These are phyloP conservation scores for Chelonus insularis DNA, from an alignment of 1,140 invertebrate species.

Conservation along the genomic window DNA sequence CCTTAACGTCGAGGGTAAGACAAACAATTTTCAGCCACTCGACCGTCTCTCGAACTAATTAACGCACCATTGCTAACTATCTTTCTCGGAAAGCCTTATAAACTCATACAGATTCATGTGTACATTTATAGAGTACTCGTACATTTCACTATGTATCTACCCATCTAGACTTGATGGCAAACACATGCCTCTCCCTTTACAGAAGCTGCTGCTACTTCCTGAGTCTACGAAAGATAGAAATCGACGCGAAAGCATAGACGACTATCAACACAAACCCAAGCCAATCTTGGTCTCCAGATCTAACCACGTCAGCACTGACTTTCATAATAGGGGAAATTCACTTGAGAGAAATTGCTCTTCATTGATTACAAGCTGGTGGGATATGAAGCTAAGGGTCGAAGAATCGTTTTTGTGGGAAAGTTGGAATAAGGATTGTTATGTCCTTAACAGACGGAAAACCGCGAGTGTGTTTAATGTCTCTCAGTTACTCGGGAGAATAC, in stretches of 20 bases:
- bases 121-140: conserved; percentile 1
- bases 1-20: conserved; percentile 35
- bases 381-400: not conserved
- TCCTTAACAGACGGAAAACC: not conserved
- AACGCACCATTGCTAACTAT: conserved; percentile 43
- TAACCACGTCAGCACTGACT: conserved; percentile 20
- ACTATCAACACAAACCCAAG: conserved; percentile 1
- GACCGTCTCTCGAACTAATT: conserved; percentile 51
- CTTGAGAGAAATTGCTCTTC: conserved; percentile 15
- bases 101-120: not conserved
- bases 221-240: not conserved
- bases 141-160: not conserved
- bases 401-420: not conserved
- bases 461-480: conserved; percentile 19
- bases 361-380: conserved; percentile 19
- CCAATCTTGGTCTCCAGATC: conserved; percentile 12
- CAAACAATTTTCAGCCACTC: conserved; percentile 49
- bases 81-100: not conserved
- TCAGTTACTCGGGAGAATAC: not conserved
- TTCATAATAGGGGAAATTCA: conserved; percentile 15
- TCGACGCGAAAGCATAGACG: conserved; percentile 5
- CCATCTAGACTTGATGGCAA: conserved; percentile 3
- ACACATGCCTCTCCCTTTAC: conserved; percentile 3
- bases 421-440: not conserved
- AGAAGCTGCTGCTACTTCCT: no score